Evolutionary conservation across 2,888 invertebrate genomes (phyloP).

Genomic region (Amphipyra berbera): DNA sequence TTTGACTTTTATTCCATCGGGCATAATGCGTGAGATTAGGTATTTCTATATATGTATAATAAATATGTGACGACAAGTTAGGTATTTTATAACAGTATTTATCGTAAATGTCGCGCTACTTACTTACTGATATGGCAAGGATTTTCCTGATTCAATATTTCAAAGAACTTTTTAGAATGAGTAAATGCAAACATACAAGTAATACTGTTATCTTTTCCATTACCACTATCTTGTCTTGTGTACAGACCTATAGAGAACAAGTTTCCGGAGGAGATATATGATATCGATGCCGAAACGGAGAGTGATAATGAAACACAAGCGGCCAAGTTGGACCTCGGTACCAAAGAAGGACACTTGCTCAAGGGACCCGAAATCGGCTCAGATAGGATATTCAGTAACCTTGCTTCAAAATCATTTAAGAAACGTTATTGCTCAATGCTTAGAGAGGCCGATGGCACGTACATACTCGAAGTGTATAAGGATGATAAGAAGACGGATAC

Average conservation of each 20-base stretch:
- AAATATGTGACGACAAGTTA: conserved; percentile 1
- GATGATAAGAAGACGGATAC: conserved; percentile 97
- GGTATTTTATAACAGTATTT: background rate
- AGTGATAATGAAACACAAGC: conserved; percentile 93
- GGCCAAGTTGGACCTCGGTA: conserved; percentile 93
- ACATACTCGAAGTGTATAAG: conserved; percentile 97
- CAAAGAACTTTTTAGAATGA: conserved; percentile 30
- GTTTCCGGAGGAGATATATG: conserved; percentile 94
- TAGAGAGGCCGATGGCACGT: conserved; percentile 97
- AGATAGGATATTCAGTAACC: conserved; percentile 97
- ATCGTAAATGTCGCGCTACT: conserved; percentile 9
- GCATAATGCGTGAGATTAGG: background rate
- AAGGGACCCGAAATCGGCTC: conserved; percentile 97
- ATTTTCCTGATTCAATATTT: conserved; percentile 33
- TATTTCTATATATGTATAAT: background rate
- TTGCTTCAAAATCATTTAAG: conserved; percentile 98
- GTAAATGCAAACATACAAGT: conserved; percentile 22
- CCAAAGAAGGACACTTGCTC: conserved; percentile 97
- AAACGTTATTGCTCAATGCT: conserved; percentile 96
- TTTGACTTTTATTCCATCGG: background rate
- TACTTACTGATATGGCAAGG: conserved; percentile 4
- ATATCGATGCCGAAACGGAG: conserved; percentile 96
- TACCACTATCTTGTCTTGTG: conserved; percentile 48
- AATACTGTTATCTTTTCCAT: conserved; percentile 42
- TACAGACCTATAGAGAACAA: conserved; percentile 79